phyloP scores from a whole-genome alignment of 2,113 vertebrate species.

The Spheniscus mendiculus region DNA sequence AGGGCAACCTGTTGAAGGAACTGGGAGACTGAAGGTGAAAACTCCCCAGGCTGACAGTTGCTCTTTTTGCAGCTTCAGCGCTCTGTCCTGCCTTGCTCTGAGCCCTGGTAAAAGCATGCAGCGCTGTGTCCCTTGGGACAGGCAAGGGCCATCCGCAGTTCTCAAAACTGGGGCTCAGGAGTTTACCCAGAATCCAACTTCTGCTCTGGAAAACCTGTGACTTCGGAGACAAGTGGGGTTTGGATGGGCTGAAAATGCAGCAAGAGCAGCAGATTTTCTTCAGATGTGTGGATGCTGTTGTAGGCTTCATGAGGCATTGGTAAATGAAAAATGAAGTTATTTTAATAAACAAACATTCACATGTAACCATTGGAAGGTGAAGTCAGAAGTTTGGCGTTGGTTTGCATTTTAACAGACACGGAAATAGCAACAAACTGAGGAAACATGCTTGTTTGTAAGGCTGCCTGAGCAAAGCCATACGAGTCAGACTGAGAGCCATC shows the following conservation, averaged over 20 bases:
- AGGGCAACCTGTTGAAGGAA: neutral
- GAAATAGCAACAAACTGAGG: slow-evolving; percentile 2
- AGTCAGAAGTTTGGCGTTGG: neutral
- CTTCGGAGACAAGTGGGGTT: neutral
- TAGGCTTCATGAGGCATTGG: neutral
- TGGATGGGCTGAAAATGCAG: neutral
- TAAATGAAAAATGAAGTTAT: slow-evolving; percentile 3
- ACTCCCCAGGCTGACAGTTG: neutral
- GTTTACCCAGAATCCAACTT: neutral
- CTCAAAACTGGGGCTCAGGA: neutral
- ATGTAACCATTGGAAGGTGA: neutral
- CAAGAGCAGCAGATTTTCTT: neutral
- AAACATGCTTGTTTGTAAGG: neutral
- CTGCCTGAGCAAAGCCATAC: neutral
- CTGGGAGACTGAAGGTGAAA: neutral
- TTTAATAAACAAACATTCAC: neutral
- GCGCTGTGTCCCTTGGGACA: rapidly evolving
- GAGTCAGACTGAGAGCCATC: slow-evolving; percentile 1
- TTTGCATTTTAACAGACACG: neutral
- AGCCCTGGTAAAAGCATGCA: rapidly evolving
- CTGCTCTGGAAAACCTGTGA: neutral
- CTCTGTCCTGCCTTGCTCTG: neutral
- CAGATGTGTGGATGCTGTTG: neutral
- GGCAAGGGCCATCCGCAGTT: neutral
- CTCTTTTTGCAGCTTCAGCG: neutral